Percentiles rank a stretch among this genome's conserved stretches.
Evolutionary conservation across 2,113 vertebrate genomes (phyloP).

Genomic region (Gopherus evgoodei): DNA sequence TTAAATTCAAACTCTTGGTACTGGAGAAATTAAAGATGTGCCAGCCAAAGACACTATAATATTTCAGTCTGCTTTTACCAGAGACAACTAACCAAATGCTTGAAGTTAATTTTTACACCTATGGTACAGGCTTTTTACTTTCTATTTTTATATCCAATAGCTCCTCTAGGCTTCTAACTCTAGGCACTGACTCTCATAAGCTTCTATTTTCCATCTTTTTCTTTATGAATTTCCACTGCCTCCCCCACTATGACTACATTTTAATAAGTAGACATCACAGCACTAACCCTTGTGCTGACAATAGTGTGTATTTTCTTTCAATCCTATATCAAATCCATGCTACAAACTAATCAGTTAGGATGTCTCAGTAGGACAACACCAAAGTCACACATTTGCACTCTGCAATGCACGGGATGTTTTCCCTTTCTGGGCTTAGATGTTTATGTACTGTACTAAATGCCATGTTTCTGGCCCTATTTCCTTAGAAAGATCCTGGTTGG

Average conservation of each 20-base stretch:
- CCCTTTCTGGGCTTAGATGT: not conserved
- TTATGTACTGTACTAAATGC: not conserved
- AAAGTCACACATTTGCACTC: not conserved
- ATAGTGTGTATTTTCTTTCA: not conserved
- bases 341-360: not conserved
- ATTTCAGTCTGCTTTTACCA: not conserved
- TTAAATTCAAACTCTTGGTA: not conserved
- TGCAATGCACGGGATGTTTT: not conserved
- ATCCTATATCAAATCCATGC: not conserved
- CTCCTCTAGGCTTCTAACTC: not conserved
- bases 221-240: not conserved
- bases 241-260: not conserved
- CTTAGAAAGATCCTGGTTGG: not conserved
- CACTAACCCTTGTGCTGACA: not conserved
- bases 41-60: accelerated
- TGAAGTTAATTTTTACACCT: not conserved
- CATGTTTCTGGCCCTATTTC: not conserved
- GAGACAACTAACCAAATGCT: accelerated
- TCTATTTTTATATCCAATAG: not conserved
- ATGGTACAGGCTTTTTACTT: not conserved
- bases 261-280: not conserved
- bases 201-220: not conserved
- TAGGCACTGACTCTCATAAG: not conserved
- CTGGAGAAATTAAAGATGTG: not conserved
- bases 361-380: accelerated